Percentiles rank a stretch among this genome's conserved stretches.
Conservation (phyloP, 2,113 vertebrate genomes). For the Xenotilapia flavipinnis region DNA sequence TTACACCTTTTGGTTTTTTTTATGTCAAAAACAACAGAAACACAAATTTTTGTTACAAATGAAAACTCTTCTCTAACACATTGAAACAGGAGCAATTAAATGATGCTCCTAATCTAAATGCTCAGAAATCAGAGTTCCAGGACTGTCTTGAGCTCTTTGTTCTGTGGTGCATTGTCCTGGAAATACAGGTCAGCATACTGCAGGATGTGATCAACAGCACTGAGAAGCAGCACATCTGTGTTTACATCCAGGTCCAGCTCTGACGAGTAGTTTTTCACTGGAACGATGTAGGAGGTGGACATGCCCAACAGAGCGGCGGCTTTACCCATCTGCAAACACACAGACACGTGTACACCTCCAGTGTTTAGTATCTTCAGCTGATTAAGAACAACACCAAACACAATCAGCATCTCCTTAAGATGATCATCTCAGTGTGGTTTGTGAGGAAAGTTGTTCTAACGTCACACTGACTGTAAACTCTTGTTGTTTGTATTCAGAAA, state of each 20-base stretch:
- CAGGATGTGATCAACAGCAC: conserved; percentile 67
- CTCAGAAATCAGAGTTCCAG: accelerated
- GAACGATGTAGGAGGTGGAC: conserved; percentile 66
- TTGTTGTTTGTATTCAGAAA: background rate
- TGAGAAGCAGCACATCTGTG: conserved; percentile 63
- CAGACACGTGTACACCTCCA: background rate
- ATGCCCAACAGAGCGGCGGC: conserved; percentile 60
- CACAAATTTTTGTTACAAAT: accelerated
- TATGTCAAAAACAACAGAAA: background rate
- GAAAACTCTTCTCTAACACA: background rate
- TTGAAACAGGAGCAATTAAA: accelerated
- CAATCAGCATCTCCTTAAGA: background rate
- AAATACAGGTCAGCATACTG: conserved; percentile 61
- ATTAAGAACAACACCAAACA: background rate
- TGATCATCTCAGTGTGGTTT: accelerated
- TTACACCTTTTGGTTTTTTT: accelerated
- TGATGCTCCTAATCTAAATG: background rate
- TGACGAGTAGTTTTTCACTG: conserved; percentile 67
- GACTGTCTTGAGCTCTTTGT: background rate
- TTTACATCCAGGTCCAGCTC: conserved; percentile 51
- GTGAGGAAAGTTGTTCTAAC: background rate
- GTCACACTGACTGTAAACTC: background rate
- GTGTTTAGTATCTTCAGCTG: background rate
- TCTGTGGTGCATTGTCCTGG: conserved; percentile 11
- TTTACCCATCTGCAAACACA: conserved; percentile 48